phyloP scores from a whole-genome alignment of 2,797 vertebrate genomes.

The Hafferia zeledoni region DNA sequence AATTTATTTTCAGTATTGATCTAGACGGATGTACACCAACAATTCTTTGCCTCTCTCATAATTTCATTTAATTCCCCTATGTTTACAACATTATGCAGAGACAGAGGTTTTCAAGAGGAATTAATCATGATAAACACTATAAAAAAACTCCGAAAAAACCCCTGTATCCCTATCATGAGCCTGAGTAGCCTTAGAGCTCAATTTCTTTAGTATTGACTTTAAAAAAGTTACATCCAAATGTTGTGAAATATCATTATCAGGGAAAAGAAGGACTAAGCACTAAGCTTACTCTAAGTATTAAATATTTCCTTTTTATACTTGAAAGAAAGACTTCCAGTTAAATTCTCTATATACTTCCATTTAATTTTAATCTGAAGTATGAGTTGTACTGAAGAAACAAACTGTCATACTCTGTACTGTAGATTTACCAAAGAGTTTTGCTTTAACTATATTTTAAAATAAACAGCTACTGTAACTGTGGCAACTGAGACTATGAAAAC shows the following conservation, averaged over 20 bases:
- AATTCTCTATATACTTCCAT: not conserved
- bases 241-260: not conserved
- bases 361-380: not conserved
- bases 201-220: constrained; percentile 30
- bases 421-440: not conserved
- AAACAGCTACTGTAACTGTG: not conserved
- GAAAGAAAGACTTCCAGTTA: not conserved
- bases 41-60: not conserved
- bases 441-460: not conserved
- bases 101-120: not conserved
- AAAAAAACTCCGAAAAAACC: not conserved
- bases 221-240: constrained; percentile 13
- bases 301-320: not conserved
- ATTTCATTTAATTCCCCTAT: not conserved
- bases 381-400: not conserved
- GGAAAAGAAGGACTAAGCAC: not conserved
- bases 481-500: not conserved
- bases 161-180: not conserved
- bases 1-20: constrained; percentile 21
- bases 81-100: not conserved
- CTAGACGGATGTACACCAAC: not conserved
- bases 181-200: not conserved
- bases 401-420: not conserved
- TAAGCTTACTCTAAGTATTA: not conserved
- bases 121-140: not conserved